Evolutionary conservation across 1,140 invertebrate species (phyloP).

Genomic region (Littorina saxatilis): DNA sequence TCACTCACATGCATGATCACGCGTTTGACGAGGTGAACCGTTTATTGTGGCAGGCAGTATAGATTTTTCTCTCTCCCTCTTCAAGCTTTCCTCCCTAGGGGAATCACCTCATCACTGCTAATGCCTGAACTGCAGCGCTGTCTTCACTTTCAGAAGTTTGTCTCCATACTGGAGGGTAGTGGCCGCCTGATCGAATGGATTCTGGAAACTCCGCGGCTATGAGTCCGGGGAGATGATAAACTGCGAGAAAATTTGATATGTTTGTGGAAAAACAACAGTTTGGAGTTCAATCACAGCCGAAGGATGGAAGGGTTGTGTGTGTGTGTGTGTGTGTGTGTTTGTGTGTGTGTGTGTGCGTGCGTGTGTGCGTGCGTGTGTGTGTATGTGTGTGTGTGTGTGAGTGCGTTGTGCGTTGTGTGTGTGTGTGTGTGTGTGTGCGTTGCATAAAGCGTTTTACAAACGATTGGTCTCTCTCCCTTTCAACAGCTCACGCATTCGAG

Average conservation of each 20-base stretch:
- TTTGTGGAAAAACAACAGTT: no score
- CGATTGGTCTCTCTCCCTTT: not conserved
- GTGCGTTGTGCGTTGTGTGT: constrained; percentile 26
- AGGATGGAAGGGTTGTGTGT: no score
- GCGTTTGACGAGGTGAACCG: no score
- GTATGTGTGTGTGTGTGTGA: constrained; percentile 24
- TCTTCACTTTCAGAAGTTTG: not conserved
- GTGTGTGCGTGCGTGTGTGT: constrained; percentile 2
- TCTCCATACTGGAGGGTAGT: not conserved
- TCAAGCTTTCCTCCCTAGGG: not conserved
- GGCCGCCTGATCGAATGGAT: not conserved
- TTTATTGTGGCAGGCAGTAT: no score
- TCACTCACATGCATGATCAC: not conserved
- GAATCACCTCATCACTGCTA: not conserved
- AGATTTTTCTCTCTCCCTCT: no score
- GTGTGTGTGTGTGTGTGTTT: no score
- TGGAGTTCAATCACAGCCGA: no score
- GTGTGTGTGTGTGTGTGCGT: constrained; percentile 31
- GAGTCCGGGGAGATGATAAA: not conserved
- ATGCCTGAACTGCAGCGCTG: no score
- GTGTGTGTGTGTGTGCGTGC: not conserved
- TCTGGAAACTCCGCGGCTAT: not conserved
- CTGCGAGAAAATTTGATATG: no score
- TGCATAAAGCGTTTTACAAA: not conserved
- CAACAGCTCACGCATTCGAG: not conserved